phyloP scores from a whole-genome alignment of 2,113 vertebrate genomes.

The Fulica atra region DNA sequence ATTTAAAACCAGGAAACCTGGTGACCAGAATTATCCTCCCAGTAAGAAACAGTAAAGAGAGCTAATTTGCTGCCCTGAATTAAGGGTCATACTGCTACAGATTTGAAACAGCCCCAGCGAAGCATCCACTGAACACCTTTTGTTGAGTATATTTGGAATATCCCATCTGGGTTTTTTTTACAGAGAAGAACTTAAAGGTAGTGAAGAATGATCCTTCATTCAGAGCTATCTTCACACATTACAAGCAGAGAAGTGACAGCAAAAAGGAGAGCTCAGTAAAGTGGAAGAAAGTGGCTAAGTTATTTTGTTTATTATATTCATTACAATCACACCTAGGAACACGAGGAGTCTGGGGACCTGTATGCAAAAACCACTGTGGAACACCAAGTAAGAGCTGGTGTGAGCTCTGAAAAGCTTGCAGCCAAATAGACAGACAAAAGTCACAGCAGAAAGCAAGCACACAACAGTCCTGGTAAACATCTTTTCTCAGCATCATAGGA shows the following conservation, averaged over 20 bases:
- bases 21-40: neutral
- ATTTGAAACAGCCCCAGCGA: neutral
- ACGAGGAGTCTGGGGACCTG: fast-evolving
- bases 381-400: neutral
- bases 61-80: neutral
- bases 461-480: neutral
- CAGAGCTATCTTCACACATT: neutral
- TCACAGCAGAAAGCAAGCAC: neutral
- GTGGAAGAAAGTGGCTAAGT: neutral
- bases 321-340: neutral
- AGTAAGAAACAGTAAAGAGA: neutral
- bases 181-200: neutral
- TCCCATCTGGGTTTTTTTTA: neutral
- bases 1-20: neutral
- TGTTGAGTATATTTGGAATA: neutral
- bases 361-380: neutral
- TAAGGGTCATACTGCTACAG: neutral
- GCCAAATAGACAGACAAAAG: neutral
- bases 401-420: neutral
- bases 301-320: constrained; percentile 34
- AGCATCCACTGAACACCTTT: neutral
- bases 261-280: neutral
- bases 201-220: neutral
- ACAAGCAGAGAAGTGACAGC: neutral
- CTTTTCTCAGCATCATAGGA: neutral